Conservation (phyloP, 2,888 invertebrate genomes). For the Pardosa pseudoannulata region DNA sequence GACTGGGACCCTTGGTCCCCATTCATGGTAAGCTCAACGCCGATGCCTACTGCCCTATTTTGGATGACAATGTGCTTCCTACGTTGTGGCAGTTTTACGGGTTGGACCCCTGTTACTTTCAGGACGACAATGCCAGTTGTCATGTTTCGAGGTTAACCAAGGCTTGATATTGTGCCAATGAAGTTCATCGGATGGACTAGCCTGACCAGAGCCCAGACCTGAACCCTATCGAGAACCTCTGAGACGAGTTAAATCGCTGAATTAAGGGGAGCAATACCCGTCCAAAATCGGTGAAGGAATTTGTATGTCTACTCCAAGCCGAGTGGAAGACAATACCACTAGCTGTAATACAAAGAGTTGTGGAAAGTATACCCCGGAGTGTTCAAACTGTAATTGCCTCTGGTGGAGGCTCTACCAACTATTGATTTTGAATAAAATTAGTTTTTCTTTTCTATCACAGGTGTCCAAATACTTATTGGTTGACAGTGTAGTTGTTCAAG, state of each 20-base stretch:
- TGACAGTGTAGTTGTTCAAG: no score
- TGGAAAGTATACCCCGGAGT: not conserved
- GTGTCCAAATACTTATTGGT: not conserved
- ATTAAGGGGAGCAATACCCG: not conserved
- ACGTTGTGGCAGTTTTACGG: conserved; percentile 18
- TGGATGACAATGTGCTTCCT: conserved; percentile 7
- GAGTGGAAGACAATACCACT: not conserved
- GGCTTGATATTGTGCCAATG: not conserved
- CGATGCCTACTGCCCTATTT: not conserved
- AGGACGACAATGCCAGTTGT: conserved; percentile 12
- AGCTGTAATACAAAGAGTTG: not conserved
- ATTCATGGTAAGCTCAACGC: conserved; percentile 7
- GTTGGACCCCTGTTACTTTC: conserved; percentile 8
- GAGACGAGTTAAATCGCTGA: not conserved
- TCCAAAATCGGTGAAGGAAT: no score
- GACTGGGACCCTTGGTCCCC: not conserved
- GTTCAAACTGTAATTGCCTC: not conserved
- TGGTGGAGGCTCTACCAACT: conserved; percentile 3
- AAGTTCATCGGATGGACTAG: not conserved
- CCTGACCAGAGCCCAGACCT: conserved; percentile 16
- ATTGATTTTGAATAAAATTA: not conserved
- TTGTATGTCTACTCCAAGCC: no score
- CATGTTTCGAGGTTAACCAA: not conserved
- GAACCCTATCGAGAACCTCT: not conserved
- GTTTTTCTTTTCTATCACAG: conserved; percentile 14